Evolutionary conservation across 2,888 invertebrate genomes (phyloP).

Genomic region (Protonemura montana): DNA sequence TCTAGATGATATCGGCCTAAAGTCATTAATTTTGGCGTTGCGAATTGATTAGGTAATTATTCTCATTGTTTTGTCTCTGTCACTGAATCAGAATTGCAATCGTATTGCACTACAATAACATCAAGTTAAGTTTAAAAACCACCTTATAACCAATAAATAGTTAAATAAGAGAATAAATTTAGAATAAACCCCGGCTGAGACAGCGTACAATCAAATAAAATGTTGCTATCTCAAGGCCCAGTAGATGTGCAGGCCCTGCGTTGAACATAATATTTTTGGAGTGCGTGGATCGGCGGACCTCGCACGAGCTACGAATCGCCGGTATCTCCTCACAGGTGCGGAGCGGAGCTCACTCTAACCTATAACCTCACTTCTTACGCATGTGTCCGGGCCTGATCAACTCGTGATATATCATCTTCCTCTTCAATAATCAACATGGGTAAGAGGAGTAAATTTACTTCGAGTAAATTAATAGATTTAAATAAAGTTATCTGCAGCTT

Average conservation of each 20-base stretch:
- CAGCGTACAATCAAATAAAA: neutral
- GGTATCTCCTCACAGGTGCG: neutral
- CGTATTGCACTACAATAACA: too few relatives aligned
- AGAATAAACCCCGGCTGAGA: too few relatives aligned
- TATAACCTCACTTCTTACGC: neutral
- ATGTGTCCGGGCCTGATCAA: neutral
- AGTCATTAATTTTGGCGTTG: too few relatives aligned
- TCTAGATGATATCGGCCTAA: too few relatives aligned
- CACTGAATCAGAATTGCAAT: too few relatives aligned
- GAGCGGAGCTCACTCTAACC: neutral
- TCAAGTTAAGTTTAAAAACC: too few relatives aligned
- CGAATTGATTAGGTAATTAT: too few relatives aligned
- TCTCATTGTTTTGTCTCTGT: too few relatives aligned
- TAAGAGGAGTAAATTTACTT: neutral
- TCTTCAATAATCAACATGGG: neutral
- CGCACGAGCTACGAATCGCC: neutral
- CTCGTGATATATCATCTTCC: neutral
- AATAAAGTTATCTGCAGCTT: neutral
- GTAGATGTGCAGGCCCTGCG: neutral
- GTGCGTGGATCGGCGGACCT: neutral
- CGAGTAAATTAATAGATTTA: neutral
- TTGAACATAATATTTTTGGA: neutral
- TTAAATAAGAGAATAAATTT: too few relatives aligned
- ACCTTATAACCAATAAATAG: too few relatives aligned
- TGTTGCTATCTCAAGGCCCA: too few relatives aligned